phyloP scores from a whole-genome alignment of 1,140 invertebrate species.

The Pogonognathellus flavescens region DNA sequence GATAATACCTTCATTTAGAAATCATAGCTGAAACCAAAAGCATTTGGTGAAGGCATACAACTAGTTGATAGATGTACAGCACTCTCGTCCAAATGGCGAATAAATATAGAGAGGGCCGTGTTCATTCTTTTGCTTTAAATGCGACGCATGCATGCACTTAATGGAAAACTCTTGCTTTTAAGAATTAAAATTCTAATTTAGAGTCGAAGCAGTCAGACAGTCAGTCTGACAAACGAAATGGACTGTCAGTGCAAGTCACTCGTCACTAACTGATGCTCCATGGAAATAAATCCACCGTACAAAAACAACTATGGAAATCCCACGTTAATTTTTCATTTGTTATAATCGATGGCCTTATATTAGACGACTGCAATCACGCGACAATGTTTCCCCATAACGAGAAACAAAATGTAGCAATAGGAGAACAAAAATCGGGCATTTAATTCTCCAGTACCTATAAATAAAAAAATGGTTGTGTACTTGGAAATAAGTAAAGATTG shows the following conservation, averaged over 20 bases:
- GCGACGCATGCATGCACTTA: constrained; percentile 14
- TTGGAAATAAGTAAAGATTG: too few relatives aligned
- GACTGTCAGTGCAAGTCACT: neutral
- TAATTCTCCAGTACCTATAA: too few relatives aligned
- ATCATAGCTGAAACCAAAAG: too few relatives aligned
- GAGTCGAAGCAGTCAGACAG: neutral
- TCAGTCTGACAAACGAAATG: neutral
- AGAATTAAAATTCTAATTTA: constrained; percentile 51
- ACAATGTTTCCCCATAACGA: too few relatives aligned
- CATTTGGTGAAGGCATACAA: neutral
- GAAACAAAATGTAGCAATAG: too few relatives aligned
- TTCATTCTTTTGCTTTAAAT: neutral
- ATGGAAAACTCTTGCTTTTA: constrained; percentile 45
- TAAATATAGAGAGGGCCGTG: neutral
- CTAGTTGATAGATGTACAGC: neutral
- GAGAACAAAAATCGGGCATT: too few relatives aligned
- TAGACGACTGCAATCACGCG: too few relatives aligned
- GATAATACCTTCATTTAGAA: neutral
- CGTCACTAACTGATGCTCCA: too few relatives aligned
- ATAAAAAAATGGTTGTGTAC: too few relatives aligned
- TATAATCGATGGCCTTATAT: neutral
- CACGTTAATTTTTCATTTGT: constrained; percentile 7
- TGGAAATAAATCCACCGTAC: neutral
- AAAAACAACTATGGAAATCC: constrained; percentile 16
- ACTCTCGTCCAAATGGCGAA: neutral